Conservation (phyloP, 2,888 invertebrate species). For the Pteria penguin region DNA sequence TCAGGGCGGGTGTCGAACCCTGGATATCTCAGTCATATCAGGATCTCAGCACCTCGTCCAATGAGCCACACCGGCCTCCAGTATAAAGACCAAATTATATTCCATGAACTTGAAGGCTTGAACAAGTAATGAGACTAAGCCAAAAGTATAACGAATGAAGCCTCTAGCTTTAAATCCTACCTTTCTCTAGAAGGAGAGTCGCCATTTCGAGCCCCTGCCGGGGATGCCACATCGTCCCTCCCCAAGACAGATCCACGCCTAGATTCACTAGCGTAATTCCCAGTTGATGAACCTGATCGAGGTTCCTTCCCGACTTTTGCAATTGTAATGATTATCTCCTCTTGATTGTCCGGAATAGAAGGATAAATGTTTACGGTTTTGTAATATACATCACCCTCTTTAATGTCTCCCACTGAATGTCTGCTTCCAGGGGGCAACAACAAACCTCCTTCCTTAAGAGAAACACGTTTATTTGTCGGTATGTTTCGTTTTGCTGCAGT, state of each 20-base stretch:
- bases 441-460: conserved; percentile 53
- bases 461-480: conserved; percentile 49
- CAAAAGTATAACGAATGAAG: too few species aligned
- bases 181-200: conserved; percentile 47
- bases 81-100: too few species aligned
- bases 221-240: conserved; percentile 51
- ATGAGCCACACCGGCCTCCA: too few species aligned
- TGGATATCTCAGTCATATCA: too few species aligned
- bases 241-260: conserved; percentile 55
- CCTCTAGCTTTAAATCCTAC: conserved; percentile 31
- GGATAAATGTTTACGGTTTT: conserved; percentile 63
- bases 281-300: conserved; percentile 32
- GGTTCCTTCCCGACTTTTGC: conserved; percentile 37
- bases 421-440: conserved; percentile 31
- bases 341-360: conserved; percentile 55
- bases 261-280: conserved; percentile 33
- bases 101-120: too few species aligned
- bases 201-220: conserved; percentile 34
- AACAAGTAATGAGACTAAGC: too few species aligned
- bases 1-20: too few species aligned
- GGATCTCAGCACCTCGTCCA: too few species aligned
- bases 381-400: conserved; percentile 67
- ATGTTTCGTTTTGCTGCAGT: conserved; percentile 27
- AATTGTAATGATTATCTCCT: conserved; percentile 55
- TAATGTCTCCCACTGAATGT: conserved; percentile 52